Evolutionary conservation across 2,113 vertebrate species (phyloP).

Genomic region (Oriolus oriolus): DNA sequence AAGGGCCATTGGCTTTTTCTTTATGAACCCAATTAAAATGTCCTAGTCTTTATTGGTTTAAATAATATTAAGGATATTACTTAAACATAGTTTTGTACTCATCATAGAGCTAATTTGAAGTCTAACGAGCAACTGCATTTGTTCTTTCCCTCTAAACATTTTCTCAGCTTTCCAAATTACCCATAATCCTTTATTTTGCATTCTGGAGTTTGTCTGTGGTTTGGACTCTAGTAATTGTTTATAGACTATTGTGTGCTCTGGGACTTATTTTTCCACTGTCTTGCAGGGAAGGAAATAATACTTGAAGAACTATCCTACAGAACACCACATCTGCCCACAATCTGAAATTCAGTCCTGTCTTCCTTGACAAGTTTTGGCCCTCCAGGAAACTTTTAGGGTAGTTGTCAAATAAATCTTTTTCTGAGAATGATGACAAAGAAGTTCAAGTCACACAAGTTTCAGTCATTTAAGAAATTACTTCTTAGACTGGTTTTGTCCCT

Average conservation of each 20-base stretch:
- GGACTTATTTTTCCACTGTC: neutral
- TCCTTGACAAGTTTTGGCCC: neutral
- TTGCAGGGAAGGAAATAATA: neutral
- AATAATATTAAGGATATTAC: slow-evolving; percentile 28
- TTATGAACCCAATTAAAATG: slow-evolving; percentile 53
- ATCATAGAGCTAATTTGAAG: slow-evolving; percentile 25
- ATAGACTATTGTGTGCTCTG: neutral
- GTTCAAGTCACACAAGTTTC: neutral
- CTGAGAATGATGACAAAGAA: neutral
- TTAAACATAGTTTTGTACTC: slow-evolving; percentile 21
- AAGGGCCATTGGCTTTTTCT: slow-evolving; percentile 18
- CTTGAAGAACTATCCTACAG: neutral
- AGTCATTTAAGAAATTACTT: neutral
- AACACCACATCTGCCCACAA: neutral
- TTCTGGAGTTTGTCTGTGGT: neutral
- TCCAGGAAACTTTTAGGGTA: neutral
- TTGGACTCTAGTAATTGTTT: neutral
- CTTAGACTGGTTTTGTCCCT: neutral
- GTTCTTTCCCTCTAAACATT: neutral
- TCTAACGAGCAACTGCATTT: neutral
- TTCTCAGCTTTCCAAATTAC: neutral
- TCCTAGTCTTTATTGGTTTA: slow-evolving; percentile 17
- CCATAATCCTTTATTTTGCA: neutral
- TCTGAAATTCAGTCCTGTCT: neutral
- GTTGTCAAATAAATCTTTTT: neutral